Evolutionary conservation across 2,888 invertebrate genomes (phyloP), one percentile per base, ranked within the genome.

Genomic region (Incurvaria masculella): DNA sequence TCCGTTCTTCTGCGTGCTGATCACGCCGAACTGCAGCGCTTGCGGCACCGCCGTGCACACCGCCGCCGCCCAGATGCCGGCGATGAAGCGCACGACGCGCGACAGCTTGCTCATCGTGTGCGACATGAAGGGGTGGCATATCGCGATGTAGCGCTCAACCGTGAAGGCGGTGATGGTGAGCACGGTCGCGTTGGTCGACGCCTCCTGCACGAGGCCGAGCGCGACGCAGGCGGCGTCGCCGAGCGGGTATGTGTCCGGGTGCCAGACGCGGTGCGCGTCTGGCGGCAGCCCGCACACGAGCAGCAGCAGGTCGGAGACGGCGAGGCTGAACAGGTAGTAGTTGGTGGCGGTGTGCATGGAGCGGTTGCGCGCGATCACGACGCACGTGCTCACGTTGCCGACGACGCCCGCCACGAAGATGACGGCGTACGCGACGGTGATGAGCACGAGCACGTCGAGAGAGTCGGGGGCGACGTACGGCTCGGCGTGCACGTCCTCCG

Each of bases 161-260:
- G 89, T 94, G 66, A 94, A 94, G 2, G 92, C 91, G 0, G 92
- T 91, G 59, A 94, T 94, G 11, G 89, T 90, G 52, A 90, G 69
- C 2, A 94, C 92, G 0, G 93, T 93, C 1, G 91, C 91, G 62
- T 91, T 90, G 18, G 89, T 87, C 1, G 89, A 88, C n/a, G 90
- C 90, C 68, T 94, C 94, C 0, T 93, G 89, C 0, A 90, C 85
- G 44, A 93, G 81, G 6, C 89, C 89, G 54, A 85, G 76, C 11
- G 87, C 68, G 11, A 90, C 81, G 67, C 94, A 94, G 56, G 90
- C 84, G 4, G 82, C 81, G 61, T 91, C 89, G 1, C 89, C 89
- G 54, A 94, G 84, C 2, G 87, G 81, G 61, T 89, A 90, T 0
- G 85, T 84, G 45, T 83, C 80, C 26, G 87, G 88, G 50, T 83